Base-by-base conservation (phyloP, 2,113 vertebrate species). In the Grammomys dolichurus region DNA sequence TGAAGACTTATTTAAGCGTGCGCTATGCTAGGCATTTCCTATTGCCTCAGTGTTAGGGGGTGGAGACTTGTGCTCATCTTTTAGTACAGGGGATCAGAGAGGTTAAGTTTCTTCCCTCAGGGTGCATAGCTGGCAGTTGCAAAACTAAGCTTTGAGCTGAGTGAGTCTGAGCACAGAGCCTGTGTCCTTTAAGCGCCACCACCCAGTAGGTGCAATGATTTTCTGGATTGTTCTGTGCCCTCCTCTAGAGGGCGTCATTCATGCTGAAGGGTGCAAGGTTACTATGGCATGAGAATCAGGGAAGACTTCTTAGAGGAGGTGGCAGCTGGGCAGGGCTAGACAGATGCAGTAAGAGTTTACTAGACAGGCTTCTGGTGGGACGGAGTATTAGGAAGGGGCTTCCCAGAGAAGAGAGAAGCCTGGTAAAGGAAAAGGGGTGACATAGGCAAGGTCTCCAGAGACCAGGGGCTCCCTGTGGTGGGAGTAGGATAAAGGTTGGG, bases 301-400 rank as follows among this genome's bases (percentile, higher is more conserved):
- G 81, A 65, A 56, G 81, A 7, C 87, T 97, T 87, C 91, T 77
- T 72, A 73, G 70, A 94, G 87, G 46, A 90, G 54, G 85, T 76
- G 51, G 67, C 26, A n/a, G 24, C 4, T 40, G 43, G 36, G 46
- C 22, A 60, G 48, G 84, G 85, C 58, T 28, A 51, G 46, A 48
- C 58, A 36, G 60, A 78, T 40, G 77, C 63, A 86, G 40, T 67
- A 48, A 33, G 84, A 11, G 65, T 46, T 86, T 56, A 28, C 46
- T 19, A 16, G 51, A 12, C 5, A n/a, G 86, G 51, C 63, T 65
- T 70, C 4, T 9, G 24, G 36, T 60, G 56, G 65, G 81, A 46
- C 1, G 6, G 36, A 28, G 26, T 13, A 7, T 28, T 56, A 63
- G 56, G 88, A 22, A 48, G 9, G n/a, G 33, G 13, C 7, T 81